Evolutionary conservation across 2,113 vertebrate genomes (phyloP), one percentile per base, ranked within the genome.

Genomic region (Ctenodactylus gundi): DNA sequence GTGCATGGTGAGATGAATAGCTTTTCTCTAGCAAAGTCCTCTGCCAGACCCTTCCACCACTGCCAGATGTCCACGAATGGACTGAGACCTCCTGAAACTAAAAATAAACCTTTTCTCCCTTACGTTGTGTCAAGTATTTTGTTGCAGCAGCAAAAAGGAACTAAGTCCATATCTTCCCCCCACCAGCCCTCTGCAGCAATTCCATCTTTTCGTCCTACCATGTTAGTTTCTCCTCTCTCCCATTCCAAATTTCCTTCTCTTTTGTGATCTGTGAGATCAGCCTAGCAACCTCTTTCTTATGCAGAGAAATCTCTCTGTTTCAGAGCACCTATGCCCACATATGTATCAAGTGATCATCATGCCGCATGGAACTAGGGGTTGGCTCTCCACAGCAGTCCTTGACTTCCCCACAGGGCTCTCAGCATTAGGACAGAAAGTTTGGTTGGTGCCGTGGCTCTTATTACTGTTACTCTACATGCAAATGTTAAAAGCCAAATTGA

Each of bases 181-280:
- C n/a, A n/a, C n/a, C n/a, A n/a, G n/a, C 15, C 7, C 55, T 27
- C 23, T 18, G 27, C 8, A 60, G 14, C 62, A 92, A 53, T 3
- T 44, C n/a, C 8, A 34, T 64, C 12, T 39, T 55, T 20, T n/a
- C 27, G 21, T 8, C 23, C 36, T 13, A 14, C 15, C 67, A 65
- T 60, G 20, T 31, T 67, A 11, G 0, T 21, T 29, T 76, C 70
- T 27, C 6, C 10, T 62, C 12, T n/a, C 73, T 68, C 41, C 20
- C 83, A 77, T 39, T 51, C 39, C 62, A 68, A 72, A 81, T 62
- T 58, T 84, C 31, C 67, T 95, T 77, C 65, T 81, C 49, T 29
- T 4, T 73, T 80, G 64, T 57, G 88, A 72, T 85, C 20, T 64
- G 55, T 53, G 39, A 68, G 21, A 73, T 51, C 36, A 39, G 7